Percentiles rank a stretch among this genome's conserved stretches.
These are phyloP conservation scores for Acropternis orthonyx DNA, from an alignment of 2,797 vertebrate genomes.

Conservation along the genomic window DNA sequence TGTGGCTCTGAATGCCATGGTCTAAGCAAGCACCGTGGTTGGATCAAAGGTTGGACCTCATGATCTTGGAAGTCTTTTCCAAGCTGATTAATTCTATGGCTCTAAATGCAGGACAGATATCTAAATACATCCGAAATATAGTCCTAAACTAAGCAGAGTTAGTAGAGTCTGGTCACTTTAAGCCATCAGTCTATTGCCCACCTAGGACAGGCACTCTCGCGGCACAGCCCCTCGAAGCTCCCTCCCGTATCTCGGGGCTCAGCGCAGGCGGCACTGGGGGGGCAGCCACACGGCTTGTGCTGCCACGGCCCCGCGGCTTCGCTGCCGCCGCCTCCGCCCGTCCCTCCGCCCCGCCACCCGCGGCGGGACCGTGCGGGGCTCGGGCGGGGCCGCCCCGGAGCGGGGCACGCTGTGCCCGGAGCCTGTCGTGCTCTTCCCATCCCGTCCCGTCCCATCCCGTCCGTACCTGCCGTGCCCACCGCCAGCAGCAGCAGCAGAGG, in stretches of 20 bases:
- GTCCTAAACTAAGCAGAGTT: neutral
- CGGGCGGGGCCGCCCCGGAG: too few relatives aligned
- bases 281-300: neutral
- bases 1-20: too few relatives aligned
- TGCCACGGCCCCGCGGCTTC: too few relatives aligned
- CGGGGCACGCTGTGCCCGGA: too few relatives aligned
- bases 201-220: neutral
- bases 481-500: neutral
- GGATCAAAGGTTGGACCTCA: too few relatives aligned
- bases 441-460: rapidly evolving
- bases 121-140: neutral
- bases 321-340: too few relatives aligned
- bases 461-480: neutral
- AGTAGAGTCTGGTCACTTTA: neutral
- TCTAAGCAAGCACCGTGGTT: too few relatives aligned
- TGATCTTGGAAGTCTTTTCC: too few relatives aligned
- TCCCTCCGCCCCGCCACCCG: neutral
- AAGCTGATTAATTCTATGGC: too few relatives aligned
- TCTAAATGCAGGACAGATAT: neutral
- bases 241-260: rapidly evolving
- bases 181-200: neutral
- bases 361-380: neutral
- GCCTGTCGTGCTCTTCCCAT: too few relatives aligned
- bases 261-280: too few relatives aligned
- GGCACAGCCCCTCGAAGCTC: too few relatives aligned